phyloP scores from a whole-genome alignment of 2,888 invertebrate genomes.

The Halictus ligatus region DNA sequence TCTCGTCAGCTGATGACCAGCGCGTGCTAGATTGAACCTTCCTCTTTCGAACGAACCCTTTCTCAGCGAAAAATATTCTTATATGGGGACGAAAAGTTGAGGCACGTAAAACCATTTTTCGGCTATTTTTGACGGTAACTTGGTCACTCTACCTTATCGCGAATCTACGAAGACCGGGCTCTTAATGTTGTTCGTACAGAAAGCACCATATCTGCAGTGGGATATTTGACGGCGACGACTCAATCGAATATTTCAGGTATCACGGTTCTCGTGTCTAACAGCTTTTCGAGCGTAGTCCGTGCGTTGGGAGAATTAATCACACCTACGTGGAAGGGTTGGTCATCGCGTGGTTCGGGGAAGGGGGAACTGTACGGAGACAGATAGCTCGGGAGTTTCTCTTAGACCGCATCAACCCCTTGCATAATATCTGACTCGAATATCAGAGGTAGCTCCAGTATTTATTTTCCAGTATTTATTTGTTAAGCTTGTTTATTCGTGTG shows the following conservation, averaged over 20 bases:
- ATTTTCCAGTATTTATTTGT: conserved; percentile 8
- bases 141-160: too few relatives aligned
- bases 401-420: conserved; percentile 48
- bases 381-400: conserved; percentile 52
- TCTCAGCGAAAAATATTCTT: too few relatives aligned
- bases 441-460: conserved; percentile 13
- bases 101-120: too few relatives aligned
- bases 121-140: too few relatives aligned
- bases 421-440: conserved; percentile 47
- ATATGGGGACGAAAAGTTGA: too few relatives aligned
- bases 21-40: too few relatives aligned
- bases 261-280: conserved; percentile 56
- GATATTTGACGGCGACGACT: conserved; percentile 53
- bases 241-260: conserved; percentile 57
- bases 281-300: conserved; percentile 58
- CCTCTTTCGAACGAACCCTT: too few relatives aligned
- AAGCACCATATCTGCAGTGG: neutral
- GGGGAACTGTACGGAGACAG: conserved; percentile 45
- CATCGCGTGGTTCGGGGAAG: conserved; percentile 40
- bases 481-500: neutral
- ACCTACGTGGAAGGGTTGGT: conserved; percentile 48
- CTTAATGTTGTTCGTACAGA: neutral
- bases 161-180: too few relatives aligned
- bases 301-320: conserved; percentile 65
- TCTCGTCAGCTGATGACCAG: too few relatives aligned